Base-by-base conservation (phyloP, 2,113 vertebrate genomes). In the Erythrolamprus reginae region DNA sequence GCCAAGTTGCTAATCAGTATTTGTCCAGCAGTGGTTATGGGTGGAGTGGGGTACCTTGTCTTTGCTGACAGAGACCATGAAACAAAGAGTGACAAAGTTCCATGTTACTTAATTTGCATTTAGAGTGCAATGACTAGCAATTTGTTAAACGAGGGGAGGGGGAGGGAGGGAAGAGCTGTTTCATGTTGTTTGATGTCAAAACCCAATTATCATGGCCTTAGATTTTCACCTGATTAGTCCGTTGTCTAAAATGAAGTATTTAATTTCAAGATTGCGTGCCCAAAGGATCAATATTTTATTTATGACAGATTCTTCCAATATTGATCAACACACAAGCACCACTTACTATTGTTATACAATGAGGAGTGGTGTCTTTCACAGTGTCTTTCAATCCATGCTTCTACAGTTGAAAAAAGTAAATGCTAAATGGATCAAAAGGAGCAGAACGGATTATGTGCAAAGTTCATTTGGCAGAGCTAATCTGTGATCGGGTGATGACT, bases 161-260 rank as follows among this genome's bases (percentile, higher is more conserved):
- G n/a, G n/a, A n/a, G n/a, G n/a, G n/a, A n/a, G n/a, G n/a, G 33
- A 58, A 89, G 48, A 89, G 77, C n/a, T 51, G 87, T 88, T 65
- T 50, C 47, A 56, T 83, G 51, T 50, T 42, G 77, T 56, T 89
- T 55, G 48, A 28, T 56, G 24, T 82, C 42, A 84, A 77, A 88
- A 77, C 88, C 24, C 26, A 84, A 84, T 26, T 48, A 56, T 55
- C 82, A 82, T 52, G 26, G 82, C 19, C 42, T 38, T 82, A 82
- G 88, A 23, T 82, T 89, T 89, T 55, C 51, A 55, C 15, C 77
- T 84, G 84, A 84, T 84, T 47, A 23, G 82, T 47, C n/a, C 15
- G 0, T 45, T 84, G 61, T 48, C 88, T 42, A 77, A 88, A n/a
- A 48, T 50, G n/a, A 88, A 88, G 10, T 88, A 88, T 51, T 48